Base-by-base conservation (phyloP, 23 tunicate species). In the Oikopleura dioica region DNA sequence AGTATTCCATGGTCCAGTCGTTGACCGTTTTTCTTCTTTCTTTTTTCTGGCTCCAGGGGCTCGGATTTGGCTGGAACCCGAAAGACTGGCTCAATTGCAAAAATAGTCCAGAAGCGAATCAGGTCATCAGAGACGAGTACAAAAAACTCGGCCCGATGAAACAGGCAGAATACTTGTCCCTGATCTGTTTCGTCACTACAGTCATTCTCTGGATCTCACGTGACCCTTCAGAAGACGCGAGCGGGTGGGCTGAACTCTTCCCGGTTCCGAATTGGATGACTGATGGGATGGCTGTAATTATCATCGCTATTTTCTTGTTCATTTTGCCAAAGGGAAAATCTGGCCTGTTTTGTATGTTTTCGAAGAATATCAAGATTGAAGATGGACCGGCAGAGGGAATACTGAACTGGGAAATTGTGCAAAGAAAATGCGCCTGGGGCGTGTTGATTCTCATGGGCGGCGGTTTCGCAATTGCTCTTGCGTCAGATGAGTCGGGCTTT, bases 401-500 rank as follows among this genome's bases (percentile, higher is more conserved):
- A 2, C 72, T 63, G 4, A 63, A 23, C 2, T 63, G 72, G 72
- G 28, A 23, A 63, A 63, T 28, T 24, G 72, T 63, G 4, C 72
- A 63, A 63, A 2, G 4, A 2, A 63, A 63, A 63, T 12, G 28
- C 30, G 72, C 28, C 2, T 63, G 72, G 72, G 72, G 72, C 30
- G 72, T 63, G 4, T 63, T 63, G 72, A 28, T 63, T 4, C 31
- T 63, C 4, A 63, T 63, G 4, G 72, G 72, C 26, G 72, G 72
- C 30, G 72, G 72, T 26, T 63, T 12, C 26, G 72, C 72, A 63
- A 63, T 63, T 63, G 72, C 72, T 24, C 28, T 2, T 2, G 72
- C 72, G 4, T 63, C 72, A 21, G 72, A 63, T 28, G 72, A 63
- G 30, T 63, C 72, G 16, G 72, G 72, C 2, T 63, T 63, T 63